Base-by-base conservation (phyloP, 2,888 invertebrate species). In the Nephrotoma appendiculata region DNA sequence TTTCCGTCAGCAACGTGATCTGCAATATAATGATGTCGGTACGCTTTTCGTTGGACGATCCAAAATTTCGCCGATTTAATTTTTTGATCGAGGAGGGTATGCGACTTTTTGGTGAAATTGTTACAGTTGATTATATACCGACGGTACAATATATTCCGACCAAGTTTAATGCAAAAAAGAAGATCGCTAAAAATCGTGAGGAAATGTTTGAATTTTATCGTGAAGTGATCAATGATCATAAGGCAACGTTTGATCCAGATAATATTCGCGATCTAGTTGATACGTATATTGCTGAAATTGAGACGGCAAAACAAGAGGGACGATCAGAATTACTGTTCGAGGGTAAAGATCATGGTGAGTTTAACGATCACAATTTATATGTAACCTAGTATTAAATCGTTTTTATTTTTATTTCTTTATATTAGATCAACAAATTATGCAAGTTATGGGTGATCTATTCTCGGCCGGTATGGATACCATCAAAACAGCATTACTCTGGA, bases 381-480 rank as follows among this genome's bases (percentile, higher is more conserved):
- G 9, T 31, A 71, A 31, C 15, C 9, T 31, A 71, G n/a, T 12
- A 84, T 19, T 44, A 86, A 48, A 86, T 52, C 86, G 12, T 19
- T 9, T 41, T 83, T 57, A 83, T 86, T 41, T 1, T 84, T 44
- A 57, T 7, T 84, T 87, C 89, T 88, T 87, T 89, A 90, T 88
- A 92, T 91, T 92, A 96, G 97, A 98, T 93, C 94, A 96, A 87
- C 98, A 98, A 92, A 93, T 98, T 89, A 96, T 97, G 89, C 98
- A 98, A 92, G 96, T 98, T 87, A 94, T 98, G 89, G 97, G 96
- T 15, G 98, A 98, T 90, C 93, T 98, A 57, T 98, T 97, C 92
- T 96, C 97, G 11, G 98, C 98, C 86, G 98, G 98, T 41, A 96
- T 98, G 96, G 98, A 98, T 91, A 98, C 98, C 0, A 97, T 98